These are phyloP conservation scores for Drosophila eugracilis DNA, from an alignment of 1,140 invertebrate species.

Conservation along the genomic window DNA sequence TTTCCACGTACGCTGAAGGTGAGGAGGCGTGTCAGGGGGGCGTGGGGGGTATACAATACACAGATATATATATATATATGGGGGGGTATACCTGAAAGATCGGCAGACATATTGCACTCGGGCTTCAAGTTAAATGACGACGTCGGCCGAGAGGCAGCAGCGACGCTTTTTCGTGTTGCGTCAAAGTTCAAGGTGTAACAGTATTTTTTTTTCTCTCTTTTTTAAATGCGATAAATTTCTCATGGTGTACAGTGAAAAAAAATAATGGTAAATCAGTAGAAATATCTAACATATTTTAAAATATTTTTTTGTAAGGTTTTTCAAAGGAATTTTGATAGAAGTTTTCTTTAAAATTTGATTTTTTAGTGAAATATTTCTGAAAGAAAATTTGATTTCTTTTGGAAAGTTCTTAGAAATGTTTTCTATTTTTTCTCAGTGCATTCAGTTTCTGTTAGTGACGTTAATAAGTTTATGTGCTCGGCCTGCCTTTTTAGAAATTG, in stretches of 20 bases:
- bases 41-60: not conserved
- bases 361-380: too few species aligned
- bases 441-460: not conserved
- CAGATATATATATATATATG: too few species aligned
- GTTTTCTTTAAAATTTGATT: too few species aligned
- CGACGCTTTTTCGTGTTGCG: slow-evolving; percentile 40
- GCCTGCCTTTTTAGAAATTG: slow-evolving; percentile 31
- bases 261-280: too few species aligned
- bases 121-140: slow-evolving; percentile 40
- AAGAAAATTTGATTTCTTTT: too few species aligned
- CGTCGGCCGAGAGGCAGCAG: slow-evolving; percentile 8
- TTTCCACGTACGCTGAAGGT: slow-evolving; percentile 43
- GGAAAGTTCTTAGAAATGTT: too few species aligned
- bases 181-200: slow-evolving; percentile 77
- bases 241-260: slow-evolving; percentile 30
- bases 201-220: not conserved
- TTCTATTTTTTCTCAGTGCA: slow-evolving; percentile 1
- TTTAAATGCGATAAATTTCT: slow-evolving; percentile 51
- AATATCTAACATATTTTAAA: too few species aligned
- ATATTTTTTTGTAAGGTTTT: too few species aligned
- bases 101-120: slow-evolving; percentile 47
- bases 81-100: slow-evolving; percentile 28
- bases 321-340: too few species aligned
- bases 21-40: slow-evolving; percentile 27
- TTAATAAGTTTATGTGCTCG: slow-evolving; percentile 15